phyloP scores from a whole-genome alignment of 2,888 invertebrate species.

The Atrina japonica region DNA sequence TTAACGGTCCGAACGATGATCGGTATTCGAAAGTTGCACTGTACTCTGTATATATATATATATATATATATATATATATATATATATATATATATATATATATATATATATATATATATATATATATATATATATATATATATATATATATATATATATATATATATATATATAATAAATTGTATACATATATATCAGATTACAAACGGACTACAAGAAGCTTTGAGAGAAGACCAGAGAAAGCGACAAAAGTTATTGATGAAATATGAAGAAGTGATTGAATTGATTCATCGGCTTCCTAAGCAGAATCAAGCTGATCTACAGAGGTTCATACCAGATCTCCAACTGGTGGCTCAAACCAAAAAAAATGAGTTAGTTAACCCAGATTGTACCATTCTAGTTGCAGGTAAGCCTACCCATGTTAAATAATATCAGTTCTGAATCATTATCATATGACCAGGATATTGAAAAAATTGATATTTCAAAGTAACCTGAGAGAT shows the following conservation, averaged over 20 bases:
- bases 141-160: no score
- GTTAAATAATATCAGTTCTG: not conserved
- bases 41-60: no score
- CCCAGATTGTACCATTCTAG: conserved; percentile 58
- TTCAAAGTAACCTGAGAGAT: no score
- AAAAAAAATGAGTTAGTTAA: conserved; percentile 47
- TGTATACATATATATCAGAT: not conserved
- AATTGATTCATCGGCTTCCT: conserved; percentile 51
- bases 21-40: no score
- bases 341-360: conserved; percentile 44
- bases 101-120: not conserved
- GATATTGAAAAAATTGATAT: no score
- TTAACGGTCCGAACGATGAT: no score
- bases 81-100: not conserved
- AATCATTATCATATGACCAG: not conserved
- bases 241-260: conserved; percentile 44
- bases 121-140: no score
- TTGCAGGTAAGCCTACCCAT: conserved; percentile 48
- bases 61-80: no score
- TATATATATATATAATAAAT: not conserved
- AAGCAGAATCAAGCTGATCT: conserved; percentile 51
- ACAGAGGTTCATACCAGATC: conserved; percentile 50
- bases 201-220: conserved; percentile 51
- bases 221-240: conserved; percentile 46
- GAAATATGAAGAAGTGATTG: conserved; percentile 50